A percentile compares a stretch with the other conserved stretches of the same genome.
These are phyloP conservation scores for Petrolisthes cinctipes DNA, from an alignment of 2,888 invertebrate species.

Conservation along the genomic window DNA sequence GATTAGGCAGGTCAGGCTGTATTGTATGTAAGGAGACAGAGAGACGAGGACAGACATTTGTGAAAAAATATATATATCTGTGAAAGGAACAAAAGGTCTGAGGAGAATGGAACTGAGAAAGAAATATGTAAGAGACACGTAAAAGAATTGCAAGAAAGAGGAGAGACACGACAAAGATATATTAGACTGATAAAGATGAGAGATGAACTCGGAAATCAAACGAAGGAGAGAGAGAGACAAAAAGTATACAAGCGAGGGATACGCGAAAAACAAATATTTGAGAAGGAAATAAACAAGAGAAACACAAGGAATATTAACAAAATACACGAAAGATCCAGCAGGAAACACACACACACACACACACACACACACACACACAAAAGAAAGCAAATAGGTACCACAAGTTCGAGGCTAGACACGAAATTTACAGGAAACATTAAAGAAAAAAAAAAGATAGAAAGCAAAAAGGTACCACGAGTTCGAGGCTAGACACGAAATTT, in stretches of 20 bases:
- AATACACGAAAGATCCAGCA: not conserved
- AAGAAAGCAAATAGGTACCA: not conserved
- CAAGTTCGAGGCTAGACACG: not conserved
- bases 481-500: not conserved
- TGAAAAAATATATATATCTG: not conserved
- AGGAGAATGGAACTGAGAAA: slow-evolving; percentile 6
- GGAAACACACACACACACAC: not conserved
- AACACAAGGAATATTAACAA: slow-evolving; percentile 68
- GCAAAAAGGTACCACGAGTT: not conserved
- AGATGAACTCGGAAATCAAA: not conserved
- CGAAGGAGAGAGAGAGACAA: not conserved
- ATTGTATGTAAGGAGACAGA: not conserved
- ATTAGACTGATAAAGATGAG: not conserved
- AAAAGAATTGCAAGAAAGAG: slow-evolving; percentile 2
- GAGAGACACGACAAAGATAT: not conserved
- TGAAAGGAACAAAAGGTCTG: too few species aligned
- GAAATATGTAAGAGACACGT: not conserved
- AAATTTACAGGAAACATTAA: not conserved
- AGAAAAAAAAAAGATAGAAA: not conserved
- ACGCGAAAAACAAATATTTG: not conserved
- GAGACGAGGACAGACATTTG: not conserved
- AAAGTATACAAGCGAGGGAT: not conserved
- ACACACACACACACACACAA: slow-evolving; percentile 17
- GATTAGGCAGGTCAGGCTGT: not conserved
- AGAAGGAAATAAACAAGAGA: too few species aligned